These are phyloP conservation scores for Achlya flavicornis DNA, from an alignment of 2,888 invertebrate species.

Conservation along the genomic window DNA sequence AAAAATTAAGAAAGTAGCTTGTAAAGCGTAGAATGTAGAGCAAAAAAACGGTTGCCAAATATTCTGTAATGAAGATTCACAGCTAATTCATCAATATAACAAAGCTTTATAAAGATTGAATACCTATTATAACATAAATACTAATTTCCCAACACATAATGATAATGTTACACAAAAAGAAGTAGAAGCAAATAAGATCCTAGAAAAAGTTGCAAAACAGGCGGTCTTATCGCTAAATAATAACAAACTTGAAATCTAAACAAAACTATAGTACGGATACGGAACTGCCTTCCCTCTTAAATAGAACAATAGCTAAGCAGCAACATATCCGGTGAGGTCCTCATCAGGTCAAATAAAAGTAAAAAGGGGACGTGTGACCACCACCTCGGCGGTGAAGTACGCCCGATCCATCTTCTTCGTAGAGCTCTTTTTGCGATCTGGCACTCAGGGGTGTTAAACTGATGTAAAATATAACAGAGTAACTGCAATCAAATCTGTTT, in stretches of 20 bases:
- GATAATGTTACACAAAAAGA: too few relatives aligned
- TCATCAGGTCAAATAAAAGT: constrained; percentile 22
- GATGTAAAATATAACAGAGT: neutral
- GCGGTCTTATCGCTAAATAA: neutral
- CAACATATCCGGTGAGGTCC: constrained; percentile 7
- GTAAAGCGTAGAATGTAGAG: too few relatives aligned
- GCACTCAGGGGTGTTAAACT: constrained; percentile 29
- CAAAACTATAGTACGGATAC: neutral
- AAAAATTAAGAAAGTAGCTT: too few relatives aligned
- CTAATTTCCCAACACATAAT: too few relatives aligned
- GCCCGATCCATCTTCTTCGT: constrained; percentile 55
- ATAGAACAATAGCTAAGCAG: neutral
- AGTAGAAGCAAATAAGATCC: too few relatives aligned
- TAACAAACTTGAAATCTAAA: neutral
- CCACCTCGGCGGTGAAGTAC: constrained; percentile 43
- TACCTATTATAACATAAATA: too few relatives aligned
- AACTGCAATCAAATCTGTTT: neutral
- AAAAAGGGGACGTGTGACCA: constrained; percentile 38
- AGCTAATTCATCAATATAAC: too few relatives aligned
- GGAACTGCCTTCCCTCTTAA: neutral
- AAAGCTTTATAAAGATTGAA: too few relatives aligned
- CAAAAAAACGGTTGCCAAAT: too few relatives aligned
- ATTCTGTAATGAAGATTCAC: too few relatives aligned
- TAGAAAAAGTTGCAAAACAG: neutral
- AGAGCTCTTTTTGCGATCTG: constrained; percentile 46